phyloP scores from a whole-genome alignment of 1,140 invertebrate species.

The honey bee (Apis mellifera) region Amel_HAv3.1 CM009941.2:8990001-8990500 shows the following conservation, averaged over 20 bases:
- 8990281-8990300: conserved; percentile 45
- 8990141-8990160: neutral
- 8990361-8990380: conserved; percentile 47
- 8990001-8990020: neutral
- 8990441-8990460: neutral
- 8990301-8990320: conserved; percentile 53
- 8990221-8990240: conserved; percentile 5
- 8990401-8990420: conserved; percentile 16
- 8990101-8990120: neutral
- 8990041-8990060: no score
- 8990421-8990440: conserved; percentile 9
- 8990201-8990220: conserved; percentile 47
- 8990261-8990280: conserved; percentile 50
- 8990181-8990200: conserved; percentile 6
- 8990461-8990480: neutral
- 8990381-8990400: conserved; percentile 27
- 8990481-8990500: neutral
- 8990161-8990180: neutral
- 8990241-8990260: conserved; percentile 21
- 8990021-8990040: neutral
- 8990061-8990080: neutral
- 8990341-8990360: conserved; percentile 47
- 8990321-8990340: conserved; percentile 49
- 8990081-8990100: conserved; percentile 1
- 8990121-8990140: neutral